phyloP scores from a whole-genome alignment of 2,797 vertebrate species.

The Epinephelus coioides region DNA sequence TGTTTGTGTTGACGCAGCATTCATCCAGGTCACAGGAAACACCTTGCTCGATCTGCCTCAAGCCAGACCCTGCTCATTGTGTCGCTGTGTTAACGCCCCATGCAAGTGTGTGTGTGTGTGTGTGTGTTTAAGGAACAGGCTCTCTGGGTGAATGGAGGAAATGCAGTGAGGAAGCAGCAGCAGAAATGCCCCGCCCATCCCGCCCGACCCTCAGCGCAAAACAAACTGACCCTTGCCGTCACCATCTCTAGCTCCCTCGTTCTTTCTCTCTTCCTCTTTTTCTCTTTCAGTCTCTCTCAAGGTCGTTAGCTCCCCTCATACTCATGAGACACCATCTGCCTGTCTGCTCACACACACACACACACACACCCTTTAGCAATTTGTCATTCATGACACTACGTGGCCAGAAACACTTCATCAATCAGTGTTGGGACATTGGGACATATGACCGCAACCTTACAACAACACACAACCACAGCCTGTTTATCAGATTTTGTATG shows the following conservation, averaged over 20 bases:
- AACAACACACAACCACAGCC: constrained; percentile 19
- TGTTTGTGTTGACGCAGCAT: constrained; percentile 69
- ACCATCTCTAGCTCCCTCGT: constrained; percentile 9
- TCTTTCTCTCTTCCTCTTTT: not conserved
- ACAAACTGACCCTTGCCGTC: constrained; percentile 41
- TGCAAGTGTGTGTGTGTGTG: constrained; percentile 5
- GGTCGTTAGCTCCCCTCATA: constrained; percentile 41
- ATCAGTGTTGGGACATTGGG: constrained; percentile 27
- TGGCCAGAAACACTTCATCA: constrained; percentile 43
- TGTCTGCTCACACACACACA: not conserved
- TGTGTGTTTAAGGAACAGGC: not conserved
- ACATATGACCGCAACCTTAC: constrained; percentile 5
- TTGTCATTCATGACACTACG: constrained; percentile 39
- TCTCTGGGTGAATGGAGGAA: constrained; percentile 44
- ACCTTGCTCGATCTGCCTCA: constrained; percentile 78
- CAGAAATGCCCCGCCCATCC: constrained; percentile 60
- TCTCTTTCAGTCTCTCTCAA: constrained; percentile 34
- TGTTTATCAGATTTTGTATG: not conserved
- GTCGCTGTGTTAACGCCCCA: constrained; percentile 55
- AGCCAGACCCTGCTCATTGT: constrained; percentile 72
- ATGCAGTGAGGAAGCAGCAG: constrained; percentile 68
- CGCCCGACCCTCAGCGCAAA: constrained; percentile 40
- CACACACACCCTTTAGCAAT: constrained; percentile 15
- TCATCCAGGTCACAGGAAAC: constrained; percentile 82
- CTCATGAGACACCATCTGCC: constrained; percentile 68